Evolutionary conservation across 2,113 vertebrate genomes (phyloP).

Genomic region (Sylvia atricapilla): DNA sequence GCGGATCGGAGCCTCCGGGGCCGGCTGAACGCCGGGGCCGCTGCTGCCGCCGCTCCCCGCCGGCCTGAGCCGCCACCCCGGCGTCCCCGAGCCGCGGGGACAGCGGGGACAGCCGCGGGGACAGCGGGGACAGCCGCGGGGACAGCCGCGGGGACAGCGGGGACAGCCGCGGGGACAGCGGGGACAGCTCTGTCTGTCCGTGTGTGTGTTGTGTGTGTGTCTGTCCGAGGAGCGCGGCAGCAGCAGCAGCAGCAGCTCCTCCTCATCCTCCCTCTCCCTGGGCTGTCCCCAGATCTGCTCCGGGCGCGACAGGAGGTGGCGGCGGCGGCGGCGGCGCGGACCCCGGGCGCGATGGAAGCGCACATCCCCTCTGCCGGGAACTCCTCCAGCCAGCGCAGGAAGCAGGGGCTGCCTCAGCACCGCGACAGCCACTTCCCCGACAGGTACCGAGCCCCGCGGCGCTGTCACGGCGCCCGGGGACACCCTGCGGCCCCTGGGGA

Average conservation of each 20-base stretch:
- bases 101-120: too few relatives aligned
- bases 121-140: too few relatives aligned
- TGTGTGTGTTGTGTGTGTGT: neutral
- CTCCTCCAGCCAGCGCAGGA: conserved; percentile 85
- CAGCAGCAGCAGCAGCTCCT: neutral
- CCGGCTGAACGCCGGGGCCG: too few relatives aligned
- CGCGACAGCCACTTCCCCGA: conserved; percentile 87
- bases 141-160: too few relatives aligned
- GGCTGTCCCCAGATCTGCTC: conserved; percentile 78
- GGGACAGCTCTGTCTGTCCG: too few relatives aligned
- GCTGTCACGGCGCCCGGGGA: neutral
- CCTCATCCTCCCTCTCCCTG: neutral
- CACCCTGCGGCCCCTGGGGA: too few relatives aligned
- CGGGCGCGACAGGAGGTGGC: conserved; percentile 86
- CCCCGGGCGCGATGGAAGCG: conserved; percentile 82
- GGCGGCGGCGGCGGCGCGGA: conserved; percentile 80
- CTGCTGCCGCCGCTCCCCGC: neutral
- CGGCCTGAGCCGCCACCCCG: too few relatives aligned
- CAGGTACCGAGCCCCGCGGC: conserved; percentile 75
- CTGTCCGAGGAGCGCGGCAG: neutral
- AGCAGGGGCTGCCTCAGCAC: conserved; percentile 91
- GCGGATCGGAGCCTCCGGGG: neutral
- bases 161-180: too few relatives aligned
- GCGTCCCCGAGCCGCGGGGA: too few relatives aligned
- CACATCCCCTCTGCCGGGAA: conserved; percentile 81